A percentile compares a stretch with the other conserved stretches of the same genome.
phyloP scores from a whole-genome alignment of 2,113 vertebrate species.

The Coregonus clupeaformis region DNA sequence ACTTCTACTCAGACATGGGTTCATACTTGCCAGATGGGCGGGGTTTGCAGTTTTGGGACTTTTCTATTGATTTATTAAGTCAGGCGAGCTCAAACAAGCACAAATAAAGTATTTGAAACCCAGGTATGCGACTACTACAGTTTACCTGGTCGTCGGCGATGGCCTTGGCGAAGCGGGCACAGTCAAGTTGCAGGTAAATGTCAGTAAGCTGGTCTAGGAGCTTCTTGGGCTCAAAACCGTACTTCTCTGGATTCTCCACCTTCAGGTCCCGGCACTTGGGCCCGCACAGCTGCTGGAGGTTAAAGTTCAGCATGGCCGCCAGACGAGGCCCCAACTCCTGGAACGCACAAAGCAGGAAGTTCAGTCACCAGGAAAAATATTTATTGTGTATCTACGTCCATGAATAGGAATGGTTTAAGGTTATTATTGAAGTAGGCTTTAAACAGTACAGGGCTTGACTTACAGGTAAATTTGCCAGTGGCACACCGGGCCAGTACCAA shows the following conservation, averaged over 20 bases:
- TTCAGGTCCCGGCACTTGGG: conserved; percentile 98
- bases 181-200: conserved; percentile 97
- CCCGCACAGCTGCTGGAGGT: conserved; percentile 96
- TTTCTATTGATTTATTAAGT: too few relatives aligned
- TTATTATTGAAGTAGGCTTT: too few relatives aligned
- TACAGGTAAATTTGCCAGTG: too few relatives aligned
- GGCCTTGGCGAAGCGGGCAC: conserved; percentile 94
- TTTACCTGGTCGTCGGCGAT: conserved; percentile 97
- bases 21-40: too few relatives aligned
- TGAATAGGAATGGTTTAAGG: too few relatives aligned
- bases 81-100: too few relatives aligned
- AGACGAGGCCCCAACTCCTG: conserved; percentile 95
- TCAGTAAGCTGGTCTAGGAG: conserved; percentile 97
- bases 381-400: neutral
- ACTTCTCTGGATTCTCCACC: conserved; percentile 98
- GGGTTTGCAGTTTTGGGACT: too few relatives aligned
- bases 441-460: too few relatives aligned
- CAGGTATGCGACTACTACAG: too few relatives aligned
- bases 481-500: too few relatives aligned
- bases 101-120: too few relatives aligned
- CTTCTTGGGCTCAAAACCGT: conserved; percentile 99
- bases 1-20: too few relatives aligned
- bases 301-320: conserved; percentile 98
- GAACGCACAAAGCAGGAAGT: neutral
- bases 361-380: neutral